phyloP scores from a whole-genome alignment of 2,888 invertebrate genomes.

The Ichneumon xanthorius region DNA sequence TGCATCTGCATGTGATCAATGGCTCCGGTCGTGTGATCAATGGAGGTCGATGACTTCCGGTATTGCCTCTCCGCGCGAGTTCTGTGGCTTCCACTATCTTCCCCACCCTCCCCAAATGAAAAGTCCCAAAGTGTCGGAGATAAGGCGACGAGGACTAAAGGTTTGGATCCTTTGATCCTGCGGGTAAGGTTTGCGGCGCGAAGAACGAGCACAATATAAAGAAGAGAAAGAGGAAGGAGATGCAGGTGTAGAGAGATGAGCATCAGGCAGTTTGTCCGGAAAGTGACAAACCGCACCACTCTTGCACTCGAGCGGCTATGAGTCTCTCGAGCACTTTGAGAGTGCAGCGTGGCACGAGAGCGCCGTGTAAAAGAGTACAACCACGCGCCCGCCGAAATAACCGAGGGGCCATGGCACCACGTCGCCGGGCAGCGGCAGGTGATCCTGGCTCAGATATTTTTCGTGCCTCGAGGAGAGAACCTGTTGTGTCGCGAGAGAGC shows the following conservation, averaged over 20 bases:
- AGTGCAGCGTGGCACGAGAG: constrained; percentile 17
- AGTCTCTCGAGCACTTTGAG: not conserved
- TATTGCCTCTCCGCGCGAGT: not conserved
- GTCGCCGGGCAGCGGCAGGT: constrained; percentile 25
- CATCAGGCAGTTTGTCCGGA: constrained; percentile 14
- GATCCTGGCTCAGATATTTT: constrained; percentile 48
- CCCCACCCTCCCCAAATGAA: not conserved
- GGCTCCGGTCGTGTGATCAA: no score
- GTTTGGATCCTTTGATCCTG: constrained; percentile 42
- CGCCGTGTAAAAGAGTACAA: not conserved
- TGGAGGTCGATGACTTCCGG: not conserved
- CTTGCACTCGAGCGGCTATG: constrained; percentile 41
- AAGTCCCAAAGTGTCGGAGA: constrained; percentile 51
- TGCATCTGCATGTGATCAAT: constrained; percentile 8
- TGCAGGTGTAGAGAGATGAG: constrained; percentile 47
- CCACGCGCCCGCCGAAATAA: constrained; percentile 40
- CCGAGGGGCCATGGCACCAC: not conserved
- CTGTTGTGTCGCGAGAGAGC: constrained; percentile 33
- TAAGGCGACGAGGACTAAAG: constrained; percentile 41
- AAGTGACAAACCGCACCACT: constrained; percentile 33
- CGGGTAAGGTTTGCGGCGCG: not conserved
- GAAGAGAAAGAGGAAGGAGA: constrained; percentile 17
- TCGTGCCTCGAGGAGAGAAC: constrained; percentile 36
- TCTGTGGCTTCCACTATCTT: not conserved
- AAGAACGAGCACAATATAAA: not conserved